Evolutionary conservation across 2,113 vertebrate genomes (phyloP).

Genomic region (Aegotheles bennettii): DNA sequence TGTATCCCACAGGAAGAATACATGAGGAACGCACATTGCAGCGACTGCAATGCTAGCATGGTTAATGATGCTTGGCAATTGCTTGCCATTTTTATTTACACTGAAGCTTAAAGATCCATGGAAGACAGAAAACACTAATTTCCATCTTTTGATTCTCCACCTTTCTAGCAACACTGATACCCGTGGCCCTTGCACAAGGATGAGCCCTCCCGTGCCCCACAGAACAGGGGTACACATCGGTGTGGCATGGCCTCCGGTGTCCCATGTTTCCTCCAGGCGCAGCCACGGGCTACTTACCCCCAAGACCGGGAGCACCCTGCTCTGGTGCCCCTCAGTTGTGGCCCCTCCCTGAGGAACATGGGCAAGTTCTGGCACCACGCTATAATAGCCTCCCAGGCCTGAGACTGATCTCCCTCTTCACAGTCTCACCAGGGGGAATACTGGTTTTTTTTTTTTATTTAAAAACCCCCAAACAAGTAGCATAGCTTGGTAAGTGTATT

Average conservation of each 20-base stretch:
- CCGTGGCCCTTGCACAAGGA: neutral
- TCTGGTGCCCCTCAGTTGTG: accelerated
- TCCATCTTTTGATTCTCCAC: neutral
- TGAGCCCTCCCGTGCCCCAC: neutral
- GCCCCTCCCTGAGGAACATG: neutral
- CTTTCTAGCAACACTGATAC: neutral
- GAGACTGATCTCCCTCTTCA: neutral
- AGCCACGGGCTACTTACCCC: neutral
- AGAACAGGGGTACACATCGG: accelerated
- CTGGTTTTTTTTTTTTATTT: accelerated
- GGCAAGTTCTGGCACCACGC: neutral
- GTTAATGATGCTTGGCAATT: neutral
- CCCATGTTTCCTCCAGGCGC: accelerated
- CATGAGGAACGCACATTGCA: neutral
- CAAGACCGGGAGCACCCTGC: neutral
- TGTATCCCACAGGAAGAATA: neutral
- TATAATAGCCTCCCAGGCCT: neutral
- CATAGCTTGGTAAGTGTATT: neutral
- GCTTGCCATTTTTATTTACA: neutral
- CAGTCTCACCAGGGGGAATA: neutral
- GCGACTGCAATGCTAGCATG: neutral
- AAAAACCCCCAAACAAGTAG: neutral
- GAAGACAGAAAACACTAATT: neutral
- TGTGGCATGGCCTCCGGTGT: accelerated
- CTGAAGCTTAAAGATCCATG: neutral